phyloP scores from a whole-genome alignment of 2,113 vertebrate genomes.

The Gadus macrocephalus region DNA sequence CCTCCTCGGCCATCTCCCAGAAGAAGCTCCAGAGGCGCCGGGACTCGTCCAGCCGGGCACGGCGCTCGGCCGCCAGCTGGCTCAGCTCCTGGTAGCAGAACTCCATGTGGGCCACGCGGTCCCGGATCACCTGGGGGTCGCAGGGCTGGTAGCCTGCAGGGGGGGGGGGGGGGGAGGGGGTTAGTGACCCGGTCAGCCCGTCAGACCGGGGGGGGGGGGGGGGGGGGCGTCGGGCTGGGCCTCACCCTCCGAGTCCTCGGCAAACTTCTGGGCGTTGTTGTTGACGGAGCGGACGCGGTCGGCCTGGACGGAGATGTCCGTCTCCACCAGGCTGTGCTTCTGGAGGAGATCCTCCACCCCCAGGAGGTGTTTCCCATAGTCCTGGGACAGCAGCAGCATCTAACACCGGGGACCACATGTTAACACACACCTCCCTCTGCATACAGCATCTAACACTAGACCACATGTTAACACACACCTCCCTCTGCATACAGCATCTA shows the following conservation, averaged over 20 bases:
- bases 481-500: too few species aligned
- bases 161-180: not conserved
- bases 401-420: constrained; percentile 49
- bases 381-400: constrained; percentile 95
- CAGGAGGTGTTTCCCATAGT: constrained; percentile 95
- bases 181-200: not conserved
- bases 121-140: constrained; percentile 93
- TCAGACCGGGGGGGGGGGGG: too few species aligned
- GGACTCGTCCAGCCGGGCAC: constrained; percentile 90
- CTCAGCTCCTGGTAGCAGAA: constrained; percentile 97
- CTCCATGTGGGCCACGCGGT: constrained; percentile 94
- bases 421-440: too few species aligned
- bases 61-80: constrained; percentile 88
- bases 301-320: constrained; percentile 92
- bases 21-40: constrained; percentile 99
- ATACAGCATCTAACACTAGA: too few species aligned
- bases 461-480: too few species aligned
- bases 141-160: constrained; percentile 91
- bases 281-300: constrained; percentile 92
- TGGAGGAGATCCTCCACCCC: constrained; percentile 96
- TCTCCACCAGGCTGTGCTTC: constrained; percentile 95
- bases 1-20: constrained; percentile 99
- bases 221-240: too few species aligned
- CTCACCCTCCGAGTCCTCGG: constrained; percentile 84
- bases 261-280: constrained; percentile 91